phyloP scores from a whole-genome alignment of 2,113 vertebrate genomes.

The Chascanopsetta lugubris region DNA sequence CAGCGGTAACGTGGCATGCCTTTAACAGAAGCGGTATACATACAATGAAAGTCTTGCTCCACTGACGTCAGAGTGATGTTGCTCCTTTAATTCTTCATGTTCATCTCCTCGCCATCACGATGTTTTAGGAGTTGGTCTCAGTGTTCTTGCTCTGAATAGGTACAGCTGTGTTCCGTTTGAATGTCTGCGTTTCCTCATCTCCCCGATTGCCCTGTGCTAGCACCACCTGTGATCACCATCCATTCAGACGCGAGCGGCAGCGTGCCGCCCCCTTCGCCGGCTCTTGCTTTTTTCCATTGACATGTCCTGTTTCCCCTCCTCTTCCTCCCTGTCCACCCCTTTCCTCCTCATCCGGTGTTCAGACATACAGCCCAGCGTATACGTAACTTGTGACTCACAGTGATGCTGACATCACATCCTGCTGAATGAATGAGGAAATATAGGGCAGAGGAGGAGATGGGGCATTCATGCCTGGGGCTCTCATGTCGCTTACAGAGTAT shows the following conservation, averaged over 20 bases:
- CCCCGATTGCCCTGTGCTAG: conserved; percentile 2
- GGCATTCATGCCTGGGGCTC: conserved; percentile 53
- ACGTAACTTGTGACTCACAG: conserved; percentile 24
- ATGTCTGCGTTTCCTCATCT: conserved; percentile 39
- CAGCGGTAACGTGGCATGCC: no score
- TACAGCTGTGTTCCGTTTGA: conserved; percentile 62
- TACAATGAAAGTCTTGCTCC: background rate
- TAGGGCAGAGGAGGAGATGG: conserved; percentile 41
- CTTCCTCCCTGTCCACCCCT: conserved; percentile 27
- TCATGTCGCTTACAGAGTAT: conserved; percentile 24
- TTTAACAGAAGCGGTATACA: no score
- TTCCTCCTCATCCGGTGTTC: conserved; percentile 23
- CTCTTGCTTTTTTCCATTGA: conserved; percentile 42
- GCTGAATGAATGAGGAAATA: conserved; percentile 61
- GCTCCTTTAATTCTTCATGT: background rate
- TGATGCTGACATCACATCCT: conserved; percentile 23
- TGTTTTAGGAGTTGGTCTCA: conserved; percentile 28
- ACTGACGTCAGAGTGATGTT: background rate
- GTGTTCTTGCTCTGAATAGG: conserved; percentile 34
- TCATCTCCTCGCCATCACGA: background rate
- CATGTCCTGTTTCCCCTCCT: conserved; percentile 59
- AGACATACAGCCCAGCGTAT: conserved; percentile 38
- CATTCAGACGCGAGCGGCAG: conserved; percentile 38
- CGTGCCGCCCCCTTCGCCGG: conserved; percentile 41
- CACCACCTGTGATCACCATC: conserved; percentile 19